Evolutionary conservation across 2,113 vertebrate species (phyloP).

Genomic region (Peromyscus californicus): DNA sequence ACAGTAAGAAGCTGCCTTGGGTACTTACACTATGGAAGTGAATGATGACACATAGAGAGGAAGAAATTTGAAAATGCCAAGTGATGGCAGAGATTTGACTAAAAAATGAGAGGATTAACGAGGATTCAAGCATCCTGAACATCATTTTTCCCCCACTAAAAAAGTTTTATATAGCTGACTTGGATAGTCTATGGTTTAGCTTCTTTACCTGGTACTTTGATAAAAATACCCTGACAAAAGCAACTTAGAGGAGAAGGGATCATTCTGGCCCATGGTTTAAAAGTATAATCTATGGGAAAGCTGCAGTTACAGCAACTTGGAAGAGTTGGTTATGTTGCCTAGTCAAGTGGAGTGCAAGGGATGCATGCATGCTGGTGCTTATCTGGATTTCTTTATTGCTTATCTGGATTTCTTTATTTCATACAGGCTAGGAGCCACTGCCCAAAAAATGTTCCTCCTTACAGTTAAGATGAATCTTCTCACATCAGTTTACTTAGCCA

Average conservation of each 20-base stretch:
- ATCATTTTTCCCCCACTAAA: conserved; percentile 84
- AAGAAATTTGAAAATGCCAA: conserved; percentile 93
- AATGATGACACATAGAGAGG: conserved; percentile 89
- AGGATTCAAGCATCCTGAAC: conserved; percentile 89
- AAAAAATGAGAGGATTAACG: conserved; percentile 91
- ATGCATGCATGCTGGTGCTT: background rate
- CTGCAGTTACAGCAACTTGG: background rate
- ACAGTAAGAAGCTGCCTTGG: conserved; percentile 93
- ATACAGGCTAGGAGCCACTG: too few relatives aligned
- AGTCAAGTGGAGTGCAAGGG: background rate
- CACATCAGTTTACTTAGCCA: background rate
- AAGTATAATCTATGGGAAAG: too few relatives aligned
- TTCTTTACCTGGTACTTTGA: background rate
- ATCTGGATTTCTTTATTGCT: background rate
- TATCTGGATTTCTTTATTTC: too few relatives aligned
- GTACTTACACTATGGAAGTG: conserved; percentile 95
- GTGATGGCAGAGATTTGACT: conserved; percentile 94
- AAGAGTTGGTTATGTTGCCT: background rate
- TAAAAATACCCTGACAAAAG: background rate
- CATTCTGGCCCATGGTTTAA: background rate
- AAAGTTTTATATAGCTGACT: background rate
- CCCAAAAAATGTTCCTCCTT: background rate
- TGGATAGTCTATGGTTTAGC: background rate
- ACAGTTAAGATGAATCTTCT: background rate
- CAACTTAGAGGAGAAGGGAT: background rate